Base-by-base conservation (phyloP, 2,113 vertebrate species). In the Pavo muticus region DNA sequence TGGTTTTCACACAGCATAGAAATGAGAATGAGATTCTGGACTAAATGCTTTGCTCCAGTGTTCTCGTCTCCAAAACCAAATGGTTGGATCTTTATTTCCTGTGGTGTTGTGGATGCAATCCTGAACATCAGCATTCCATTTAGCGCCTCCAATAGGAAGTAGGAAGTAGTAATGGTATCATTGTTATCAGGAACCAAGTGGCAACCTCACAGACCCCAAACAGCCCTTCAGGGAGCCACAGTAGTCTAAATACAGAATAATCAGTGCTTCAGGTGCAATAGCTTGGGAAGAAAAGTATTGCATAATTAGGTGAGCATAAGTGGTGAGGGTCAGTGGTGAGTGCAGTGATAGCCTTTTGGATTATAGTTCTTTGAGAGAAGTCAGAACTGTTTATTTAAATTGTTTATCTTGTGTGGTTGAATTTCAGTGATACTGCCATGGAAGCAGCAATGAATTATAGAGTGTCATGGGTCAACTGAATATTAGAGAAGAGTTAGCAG, bases 321-420 rank as follows among this genome's bases (percentile, higher is more conserved):
- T 75, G 78, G 47, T 73, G 89, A 88, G 44, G 67, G 88, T 88
- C 90, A 82, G 65, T 1, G 9, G 47, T 40, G 64, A 94, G 77
- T 14, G 83, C 50, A 86, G 32, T 54, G 59, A 96, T 93, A 95
- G 37, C 30, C 29, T 78, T 90, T 80, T 85, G 76, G 72, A 80
- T 61, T 90, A 71, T 37, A 85, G 61, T 74, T 87, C 67, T 90
- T 83, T 74, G 50, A 92, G 56, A 83, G 74, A 27, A 90, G 52
- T 32, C 71, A 88, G 69, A 91, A 91, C 39, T 79, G 64, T 81
- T 93, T 86, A 86, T 88, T 93, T 78, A 93, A 88, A 88, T 32
- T 45, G 57, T 72, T 91, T 68, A 40, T 91, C 57, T 72, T 84
- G 10, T 56, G 70, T 72, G n/a, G 25, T 64, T 68, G 74, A 88